Evolutionary conservation across 2,888 invertebrate species (phyloP).

Genomic region (Onchidella celtica): DNA sequence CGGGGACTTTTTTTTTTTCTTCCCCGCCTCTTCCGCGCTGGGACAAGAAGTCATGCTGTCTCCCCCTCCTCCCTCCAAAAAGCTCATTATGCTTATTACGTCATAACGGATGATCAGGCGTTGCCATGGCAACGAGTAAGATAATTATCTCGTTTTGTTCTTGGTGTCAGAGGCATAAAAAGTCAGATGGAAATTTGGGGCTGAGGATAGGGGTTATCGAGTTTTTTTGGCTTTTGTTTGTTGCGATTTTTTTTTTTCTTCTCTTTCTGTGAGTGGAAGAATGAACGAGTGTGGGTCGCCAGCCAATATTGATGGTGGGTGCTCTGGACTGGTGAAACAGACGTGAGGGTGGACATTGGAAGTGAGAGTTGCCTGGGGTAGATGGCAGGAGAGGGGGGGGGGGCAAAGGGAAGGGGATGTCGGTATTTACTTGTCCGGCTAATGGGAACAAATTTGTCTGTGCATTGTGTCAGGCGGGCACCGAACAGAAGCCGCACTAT

Average conservation of each 20-base stretch:
- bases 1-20: background rate
- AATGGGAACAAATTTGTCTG: too few species aligned
- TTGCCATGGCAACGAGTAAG: slow-evolving; percentile 44
- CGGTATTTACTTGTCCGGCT: too few species aligned
- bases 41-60: background rate
- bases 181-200: background rate
- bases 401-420: too few species aligned
- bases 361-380: too few species aligned
- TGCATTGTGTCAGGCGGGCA: too few species aligned
- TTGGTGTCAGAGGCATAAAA: slow-evolving; percentile 4
- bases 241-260: background rate
- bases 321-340: too few species aligned
- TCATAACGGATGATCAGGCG: slow-evolving; percentile 43
- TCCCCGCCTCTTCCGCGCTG: background rate
- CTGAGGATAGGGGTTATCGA: background rate
- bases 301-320: too few species aligned
- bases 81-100: slow-evolving; percentile 35
- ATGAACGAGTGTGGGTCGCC: background rate
- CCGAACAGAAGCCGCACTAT: too few species aligned
- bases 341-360: too few species aligned
- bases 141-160: slow-evolving; percentile 48
- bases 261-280: background rate
- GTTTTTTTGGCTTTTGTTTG: too few species aligned
- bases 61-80: background rate
- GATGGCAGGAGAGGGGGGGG: too few species aligned